These are phyloP conservation scores for Ophion ellenae DNA, from an alignment of 2,888 invertebrate species.

Conservation along the genomic window DNA sequence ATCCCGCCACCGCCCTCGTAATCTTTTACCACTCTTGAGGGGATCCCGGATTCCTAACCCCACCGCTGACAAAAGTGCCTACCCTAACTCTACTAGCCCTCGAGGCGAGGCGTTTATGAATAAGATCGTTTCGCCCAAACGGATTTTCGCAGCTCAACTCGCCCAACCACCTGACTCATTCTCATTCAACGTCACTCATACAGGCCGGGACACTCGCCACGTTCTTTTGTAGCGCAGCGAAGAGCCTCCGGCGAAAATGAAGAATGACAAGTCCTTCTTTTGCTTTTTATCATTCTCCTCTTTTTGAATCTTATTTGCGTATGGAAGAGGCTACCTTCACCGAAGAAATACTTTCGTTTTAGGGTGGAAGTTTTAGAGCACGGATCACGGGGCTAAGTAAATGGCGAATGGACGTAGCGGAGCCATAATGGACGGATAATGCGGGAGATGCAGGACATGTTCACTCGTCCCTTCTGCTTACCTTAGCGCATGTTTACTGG, in stretches of 20 bases:
- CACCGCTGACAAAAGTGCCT: conserved; percentile 70
- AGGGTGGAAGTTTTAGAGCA: background rate
- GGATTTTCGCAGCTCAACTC: conserved; percentile 20
- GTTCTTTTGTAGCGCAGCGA: conserved; percentile 34
- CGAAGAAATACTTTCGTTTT: background rate
- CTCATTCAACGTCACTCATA: conserved; percentile 33
- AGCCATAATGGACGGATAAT: too few species aligned
- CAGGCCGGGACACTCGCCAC: background rate
- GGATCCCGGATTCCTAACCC: conserved; percentile 46
- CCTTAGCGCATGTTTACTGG: too few species aligned
- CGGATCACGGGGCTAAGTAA: too few species aligned
- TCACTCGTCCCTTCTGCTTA: too few species aligned
- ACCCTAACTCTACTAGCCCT: conserved; percentile 36
- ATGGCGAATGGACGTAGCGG: too few species aligned
- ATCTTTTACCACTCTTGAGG: conserved; percentile 74
- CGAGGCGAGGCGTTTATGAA: conserved; percentile 74
- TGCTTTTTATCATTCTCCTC: background rate
- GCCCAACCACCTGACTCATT: conserved; percentile 10
- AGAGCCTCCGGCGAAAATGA: conserved; percentile 2
- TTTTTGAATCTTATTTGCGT: background rate
- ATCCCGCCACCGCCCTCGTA: conserved; percentile 69
- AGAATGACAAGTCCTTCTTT: conserved; percentile 26
- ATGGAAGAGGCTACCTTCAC: background rate
- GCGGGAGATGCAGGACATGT: too few species aligned
- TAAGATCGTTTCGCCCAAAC: conserved; percentile 42